Percentiles rank a stretch among this genome's conserved stretches.
Evolutionary conservation across 2,797 vertebrate genomes (phyloP).

Genomic region (Triplophysa bombifrons): DNA sequence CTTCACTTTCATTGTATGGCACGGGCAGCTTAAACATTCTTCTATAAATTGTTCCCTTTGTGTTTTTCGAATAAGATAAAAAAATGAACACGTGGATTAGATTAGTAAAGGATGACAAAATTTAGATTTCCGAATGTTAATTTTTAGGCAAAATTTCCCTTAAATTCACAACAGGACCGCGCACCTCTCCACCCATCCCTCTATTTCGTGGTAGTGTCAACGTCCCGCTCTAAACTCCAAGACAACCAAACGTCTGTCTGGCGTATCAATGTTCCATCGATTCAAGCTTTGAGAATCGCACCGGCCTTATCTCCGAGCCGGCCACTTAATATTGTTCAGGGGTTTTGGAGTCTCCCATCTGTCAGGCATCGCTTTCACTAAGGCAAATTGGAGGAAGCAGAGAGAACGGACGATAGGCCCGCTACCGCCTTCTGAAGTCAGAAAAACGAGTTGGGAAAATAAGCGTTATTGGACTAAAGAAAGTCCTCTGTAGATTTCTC

Average conservation of each 20-base stretch:
- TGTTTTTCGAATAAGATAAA: neutral
- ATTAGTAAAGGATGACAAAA: neutral
- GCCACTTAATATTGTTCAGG: conserved; percentile 75
- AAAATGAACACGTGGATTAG: neutral
- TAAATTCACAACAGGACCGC: neutral
- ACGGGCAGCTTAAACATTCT: neutral
- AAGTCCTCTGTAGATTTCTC: conserved; percentile 65
- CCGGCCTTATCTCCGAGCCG: conserved; percentile 64
- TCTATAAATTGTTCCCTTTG: neutral
- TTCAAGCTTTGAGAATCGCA: conserved; percentile 67
- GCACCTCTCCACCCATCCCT: neutral
- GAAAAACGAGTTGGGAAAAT: conserved; percentile 45
- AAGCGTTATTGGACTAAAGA: conserved; percentile 66
- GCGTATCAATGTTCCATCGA: conserved; percentile 75
- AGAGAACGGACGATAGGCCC: conserved; percentile 51
- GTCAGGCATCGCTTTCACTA: conserved; percentile 68
- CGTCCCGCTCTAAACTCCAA: conserved; percentile 52
- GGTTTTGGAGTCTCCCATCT: conserved; percentile 67
- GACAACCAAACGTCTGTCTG: conserved; percentile 66
- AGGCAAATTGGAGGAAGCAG: conserved; percentile 67
- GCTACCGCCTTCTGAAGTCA: conserved; percentile 41
- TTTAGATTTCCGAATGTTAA: neutral
- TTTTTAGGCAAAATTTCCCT: neutral
- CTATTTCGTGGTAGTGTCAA: conserved; percentile 22
- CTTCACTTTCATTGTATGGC: neutral